phyloP scores from a whole-genome alignment of 2,888 invertebrate species.

The Volucella zonaria region DNA sequence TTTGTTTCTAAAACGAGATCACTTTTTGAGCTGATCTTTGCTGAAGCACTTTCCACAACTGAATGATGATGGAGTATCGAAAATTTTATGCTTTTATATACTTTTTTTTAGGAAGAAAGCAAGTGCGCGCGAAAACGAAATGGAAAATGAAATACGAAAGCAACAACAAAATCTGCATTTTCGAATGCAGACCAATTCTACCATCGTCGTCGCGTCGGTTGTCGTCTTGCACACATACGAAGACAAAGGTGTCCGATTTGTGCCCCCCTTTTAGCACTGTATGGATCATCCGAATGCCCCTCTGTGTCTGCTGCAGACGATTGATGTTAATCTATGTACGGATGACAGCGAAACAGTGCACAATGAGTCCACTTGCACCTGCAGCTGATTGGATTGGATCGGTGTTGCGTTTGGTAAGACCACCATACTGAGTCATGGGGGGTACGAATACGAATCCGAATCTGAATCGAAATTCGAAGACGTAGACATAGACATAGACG shows the following conservation, averaged over 20 bases:
- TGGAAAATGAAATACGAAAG: conserved; percentile 4
- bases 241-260: conserved; percentile 25
- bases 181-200: conserved; percentile 68
- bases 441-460: neutral
- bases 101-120: conserved; percentile 82
- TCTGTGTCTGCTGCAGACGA: conserved; percentile 19
- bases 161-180: conserved; percentile 67
- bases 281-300: conserved; percentile 36
- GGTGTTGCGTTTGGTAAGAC: conserved; percentile 29
- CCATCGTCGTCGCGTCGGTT: conserved; percentile 8
- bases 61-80: conserved; percentile 82
- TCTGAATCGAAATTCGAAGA: no score
- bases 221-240: conserved; percentile 3
- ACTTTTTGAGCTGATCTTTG: conserved; percentile 78
- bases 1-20: conserved; percentile 59
- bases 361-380: conserved; percentile 68
- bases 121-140: conserved; percentile 67
- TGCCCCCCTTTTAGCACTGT: conserved; percentile 28
- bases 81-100: conserved; percentile 82
- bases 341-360: conserved; percentile 59
- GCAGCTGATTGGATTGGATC: conserved; percentile 33
- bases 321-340: conserved; percentile 61
- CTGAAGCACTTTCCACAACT: conserved; percentile 82
- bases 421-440: neutral
- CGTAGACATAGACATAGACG: no score